Evolutionary conservation across 64 coral and sea anemone species (phyloP).

Genomic region (Stichodactyla helianthus): DNA sequence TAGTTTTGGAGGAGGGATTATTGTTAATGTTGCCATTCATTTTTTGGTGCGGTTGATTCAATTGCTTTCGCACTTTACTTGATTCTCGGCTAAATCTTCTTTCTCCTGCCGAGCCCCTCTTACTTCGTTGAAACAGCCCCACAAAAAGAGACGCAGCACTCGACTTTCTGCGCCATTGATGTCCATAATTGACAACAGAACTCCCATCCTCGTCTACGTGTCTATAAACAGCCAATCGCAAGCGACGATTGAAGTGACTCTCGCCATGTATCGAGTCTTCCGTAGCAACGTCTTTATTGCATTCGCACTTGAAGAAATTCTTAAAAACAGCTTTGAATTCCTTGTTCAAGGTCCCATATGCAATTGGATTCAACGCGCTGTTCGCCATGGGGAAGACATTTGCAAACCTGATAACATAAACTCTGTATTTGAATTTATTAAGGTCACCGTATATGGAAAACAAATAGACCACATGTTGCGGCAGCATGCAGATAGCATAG

Average conservation of each 20-base stretch:
- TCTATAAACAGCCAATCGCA: conserved; percentile 46
- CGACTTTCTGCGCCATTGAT: conserved; percentile 8
- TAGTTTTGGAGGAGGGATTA: background rate
- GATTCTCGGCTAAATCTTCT: background rate
- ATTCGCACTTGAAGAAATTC: conserved; percentile 68
- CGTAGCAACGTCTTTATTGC: background rate
- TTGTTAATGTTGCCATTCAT: background rate
- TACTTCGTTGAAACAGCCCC: background rate
- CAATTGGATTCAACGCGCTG: conserved; percentile 84
- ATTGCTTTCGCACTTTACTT: background rate
- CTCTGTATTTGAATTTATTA: conserved; percentile 26
- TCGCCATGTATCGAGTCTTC: background rate
- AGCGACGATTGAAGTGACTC: conserved; percentile 10
- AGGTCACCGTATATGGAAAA: conserved; percentile 67
- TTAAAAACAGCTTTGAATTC: conserved; percentile 89
- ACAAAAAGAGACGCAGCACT: background rate
- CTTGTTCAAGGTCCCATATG: conserved; percentile 78
- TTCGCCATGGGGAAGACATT: conserved; percentile 96
- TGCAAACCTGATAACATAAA: conserved; percentile 77
- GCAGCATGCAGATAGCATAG: conserved; percentile 85
- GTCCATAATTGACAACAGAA: background rate
- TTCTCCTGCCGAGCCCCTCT: background rate
- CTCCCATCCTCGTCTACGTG: conserved; percentile 11
- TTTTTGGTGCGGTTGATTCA: background rate
- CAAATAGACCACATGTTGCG: conserved; percentile 70